phyloP scores from a whole-genome alignment of 2,888 invertebrate genomes.

The Mesorhabditis spiculigera region DNA sequence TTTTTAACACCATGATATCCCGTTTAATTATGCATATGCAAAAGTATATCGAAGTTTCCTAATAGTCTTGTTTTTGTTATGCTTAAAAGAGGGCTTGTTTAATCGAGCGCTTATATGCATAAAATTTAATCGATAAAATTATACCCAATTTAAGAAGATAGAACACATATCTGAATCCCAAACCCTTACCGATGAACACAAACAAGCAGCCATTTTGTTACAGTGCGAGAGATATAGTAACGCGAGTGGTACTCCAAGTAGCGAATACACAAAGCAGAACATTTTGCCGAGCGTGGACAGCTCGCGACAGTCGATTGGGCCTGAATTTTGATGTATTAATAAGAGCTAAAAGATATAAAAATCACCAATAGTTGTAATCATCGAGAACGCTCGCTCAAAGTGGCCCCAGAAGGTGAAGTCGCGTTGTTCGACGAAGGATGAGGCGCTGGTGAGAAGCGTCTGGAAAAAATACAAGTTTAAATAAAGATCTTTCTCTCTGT shows the following conservation, averaged over 20 bases:
- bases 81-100: no score
- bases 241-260: slow-evolving; percentile 39
- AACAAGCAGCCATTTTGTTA: slow-evolving; percentile 15
- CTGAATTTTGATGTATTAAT: slow-evolving; percentile 18
- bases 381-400: slow-evolving; percentile 41
- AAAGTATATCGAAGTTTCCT: no score
- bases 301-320: slow-evolving; percentile 45
- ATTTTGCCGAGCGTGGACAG: slow-evolving; percentile 41
- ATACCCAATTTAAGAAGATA: background rate
- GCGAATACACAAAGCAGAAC: slow-evolving; percentile 43
- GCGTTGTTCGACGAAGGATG: slow-evolving; percentile 17
- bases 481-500: no score
- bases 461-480: slow-evolving; percentile 11
- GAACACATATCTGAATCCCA: background rate
- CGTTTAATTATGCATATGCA: no score
- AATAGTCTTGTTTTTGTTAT: no score
- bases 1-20: no score
- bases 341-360: background rate
- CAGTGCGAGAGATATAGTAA: slow-evolving; percentile 36
- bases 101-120: no score
- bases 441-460: slow-evolving; percentile 25
- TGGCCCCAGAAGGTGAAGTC: slow-evolving; percentile 35
- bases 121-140: no score
- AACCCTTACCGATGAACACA: background rate
- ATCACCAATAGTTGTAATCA: slow-evolving; percentile 49